Conservation (phyloP, 2,113 vertebrate genomes). For the Burhinus bistriatus region DNA sequence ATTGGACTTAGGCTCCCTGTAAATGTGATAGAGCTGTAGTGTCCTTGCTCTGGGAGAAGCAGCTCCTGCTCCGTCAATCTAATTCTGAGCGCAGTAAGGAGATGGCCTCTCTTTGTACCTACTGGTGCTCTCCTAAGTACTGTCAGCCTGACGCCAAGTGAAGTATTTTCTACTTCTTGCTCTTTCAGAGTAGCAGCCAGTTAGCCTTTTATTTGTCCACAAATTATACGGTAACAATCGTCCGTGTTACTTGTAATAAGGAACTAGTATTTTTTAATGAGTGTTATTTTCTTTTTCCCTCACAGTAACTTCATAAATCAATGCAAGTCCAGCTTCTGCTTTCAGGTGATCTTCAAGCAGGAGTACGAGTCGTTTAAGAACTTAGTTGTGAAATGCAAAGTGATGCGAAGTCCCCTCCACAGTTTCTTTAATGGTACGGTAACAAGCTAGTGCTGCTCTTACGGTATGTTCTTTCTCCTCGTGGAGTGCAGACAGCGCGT, state of each 20-base stretch:
- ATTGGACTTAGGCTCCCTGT: background rate
- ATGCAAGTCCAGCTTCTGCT: background rate
- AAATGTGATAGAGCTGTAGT: background rate
- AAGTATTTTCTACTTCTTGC: background rate
- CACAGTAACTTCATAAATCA: background rate
- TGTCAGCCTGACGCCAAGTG: background rate
- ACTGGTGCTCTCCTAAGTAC: background rate
- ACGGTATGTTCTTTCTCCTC: fast-evolving
- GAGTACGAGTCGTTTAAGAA: background rate
- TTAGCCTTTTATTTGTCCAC: background rate
- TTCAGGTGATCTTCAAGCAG: background rate
- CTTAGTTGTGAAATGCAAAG: background rate
- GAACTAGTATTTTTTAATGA: background rate
- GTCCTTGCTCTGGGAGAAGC: background rate
- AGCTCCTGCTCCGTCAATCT: fast-evolving
- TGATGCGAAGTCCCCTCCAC: background rate
- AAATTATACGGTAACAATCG: background rate
- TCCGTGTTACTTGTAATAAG: background rate
- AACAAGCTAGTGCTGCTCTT: background rate
- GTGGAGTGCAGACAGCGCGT: fast-evolving
- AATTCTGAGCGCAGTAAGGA: fast-evolving
- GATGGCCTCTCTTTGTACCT: background rate
- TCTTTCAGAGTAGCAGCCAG: background rate
- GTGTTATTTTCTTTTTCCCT: background rate
- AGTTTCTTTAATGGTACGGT: fast-evolving